Evolutionary conservation across 2,888 invertebrate genomes (phyloP).

Genomic region (Penaeus monodon): DNA sequence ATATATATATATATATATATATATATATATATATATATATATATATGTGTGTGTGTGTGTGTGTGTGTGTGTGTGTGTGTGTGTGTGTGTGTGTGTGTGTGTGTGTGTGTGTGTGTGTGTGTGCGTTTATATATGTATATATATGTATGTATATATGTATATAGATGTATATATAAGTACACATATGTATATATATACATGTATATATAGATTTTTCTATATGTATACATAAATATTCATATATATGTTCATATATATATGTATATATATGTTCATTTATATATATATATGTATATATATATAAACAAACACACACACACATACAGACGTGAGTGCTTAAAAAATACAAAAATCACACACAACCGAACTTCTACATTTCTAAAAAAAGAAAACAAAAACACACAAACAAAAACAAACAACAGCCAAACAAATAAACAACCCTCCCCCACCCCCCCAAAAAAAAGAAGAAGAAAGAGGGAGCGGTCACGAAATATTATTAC

Average conservation of each 20-base stretch:
- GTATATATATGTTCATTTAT: constrained; percentile 6
- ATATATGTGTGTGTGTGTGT: constrained; percentile 26
- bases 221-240: neutral
- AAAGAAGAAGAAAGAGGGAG: too few relatives aligned
- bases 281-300: neutral
- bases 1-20: constrained; percentile 38
- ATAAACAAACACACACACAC: neutral
- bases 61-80: neutral
- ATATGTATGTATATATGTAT: neutral
- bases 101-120: neutral
- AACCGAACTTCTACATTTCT: too few relatives aligned
- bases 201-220: neutral
- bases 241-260: neutral
- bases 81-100: neutral
- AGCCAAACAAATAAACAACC: too few relatives aligned
- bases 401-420: too few relatives aligned
- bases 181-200: neutral
- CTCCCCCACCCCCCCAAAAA: too few relatives aligned
- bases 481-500: too few relatives aligned
- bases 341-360: too few relatives aligned
- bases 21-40: constrained; percentile 46
- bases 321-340: neutral
- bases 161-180: neutral
- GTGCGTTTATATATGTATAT: neutral
- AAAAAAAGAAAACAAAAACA: too few relatives aligned